These are phyloP conservation scores for Plectrocnemia conspersa DNA, from an alignment of 1,140 invertebrate genomes.

Conservation along the genomic window DNA sequence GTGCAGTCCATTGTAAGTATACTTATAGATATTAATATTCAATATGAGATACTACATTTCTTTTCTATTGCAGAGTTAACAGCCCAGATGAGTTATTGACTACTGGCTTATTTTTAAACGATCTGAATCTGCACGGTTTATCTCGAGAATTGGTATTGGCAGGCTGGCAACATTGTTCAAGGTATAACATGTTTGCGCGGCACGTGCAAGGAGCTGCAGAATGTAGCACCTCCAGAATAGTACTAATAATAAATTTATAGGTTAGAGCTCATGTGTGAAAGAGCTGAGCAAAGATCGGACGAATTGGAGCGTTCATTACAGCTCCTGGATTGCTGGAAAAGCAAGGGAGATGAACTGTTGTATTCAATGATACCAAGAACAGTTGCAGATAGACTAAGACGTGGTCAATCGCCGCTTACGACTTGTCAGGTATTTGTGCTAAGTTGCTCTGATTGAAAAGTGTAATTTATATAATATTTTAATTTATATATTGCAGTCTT, in stretches of 20 bases:
- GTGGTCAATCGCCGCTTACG: slow-evolving; percentile 65
- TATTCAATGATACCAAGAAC: slow-evolving; percentile 89
- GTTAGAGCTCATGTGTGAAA: slow-evolving; percentile 76
- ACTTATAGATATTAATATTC: neutral
- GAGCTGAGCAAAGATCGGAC: slow-evolving; percentile 67
- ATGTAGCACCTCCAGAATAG: neutral
- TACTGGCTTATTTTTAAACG: slow-evolving; percentile 76
- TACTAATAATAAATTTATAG: slow-evolving; percentile 39
- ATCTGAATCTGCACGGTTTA: slow-evolving; percentile 80
- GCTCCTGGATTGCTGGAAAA: slow-evolving; percentile 76
- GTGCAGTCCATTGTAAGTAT: slow-evolving; percentile 76
- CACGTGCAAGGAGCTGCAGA: neutral
- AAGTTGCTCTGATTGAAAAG: neutral
- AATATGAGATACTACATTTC: slow-evolving; percentile 2
- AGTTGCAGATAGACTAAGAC: slow-evolving; percentile 58
- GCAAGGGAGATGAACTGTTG: slow-evolving; percentile 77
- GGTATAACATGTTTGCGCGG: slow-evolving; percentile 42
- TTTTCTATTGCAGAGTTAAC: slow-evolving; percentile 61
- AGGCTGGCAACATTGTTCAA: slow-evolving; percentile 83
- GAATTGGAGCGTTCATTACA: slow-evolving; percentile 68
- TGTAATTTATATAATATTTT: slow-evolving; percentile 2
- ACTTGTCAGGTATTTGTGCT: slow-evolving; percentile 56
- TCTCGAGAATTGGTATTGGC: slow-evolving; percentile 79
- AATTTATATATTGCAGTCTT: slow-evolving; percentile 47
- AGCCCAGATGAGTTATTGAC: slow-evolving; percentile 75